Evolutionary conservation across 1,140 invertebrate species (phyloP).

Genomic region (Drosophila nigromelanica): DNA sequence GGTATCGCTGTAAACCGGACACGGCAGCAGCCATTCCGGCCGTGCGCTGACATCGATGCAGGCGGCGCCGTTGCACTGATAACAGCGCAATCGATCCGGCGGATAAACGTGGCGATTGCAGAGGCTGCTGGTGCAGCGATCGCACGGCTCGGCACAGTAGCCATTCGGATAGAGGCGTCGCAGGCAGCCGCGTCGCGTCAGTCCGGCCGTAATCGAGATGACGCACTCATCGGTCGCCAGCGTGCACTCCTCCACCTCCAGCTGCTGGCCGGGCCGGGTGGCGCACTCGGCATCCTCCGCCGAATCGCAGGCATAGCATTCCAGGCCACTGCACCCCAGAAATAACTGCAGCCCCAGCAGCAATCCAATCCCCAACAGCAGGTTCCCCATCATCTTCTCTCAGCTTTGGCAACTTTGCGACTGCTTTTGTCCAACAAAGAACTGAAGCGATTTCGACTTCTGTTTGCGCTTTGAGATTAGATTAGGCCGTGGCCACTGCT

Average conservation of each 20-base stretch:
- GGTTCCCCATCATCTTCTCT: neutral
- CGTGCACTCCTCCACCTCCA: constrained; percentile 70
- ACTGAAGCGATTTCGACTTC: neutral
- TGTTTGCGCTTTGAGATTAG: constrained; percentile 1
- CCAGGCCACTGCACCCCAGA: constrained; percentile 18
- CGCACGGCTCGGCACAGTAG: constrained; percentile 69
- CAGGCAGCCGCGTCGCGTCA: constrained; percentile 70
- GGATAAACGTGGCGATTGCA: constrained; percentile 75
- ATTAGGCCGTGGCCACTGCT: constrained; percentile 5
- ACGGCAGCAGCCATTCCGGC: constrained; percentile 58
- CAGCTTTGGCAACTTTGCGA: constrained; percentile 3
- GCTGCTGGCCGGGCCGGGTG: constrained; percentile 67
- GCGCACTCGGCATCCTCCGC: constrained; percentile 68
- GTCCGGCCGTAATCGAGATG: constrained; percentile 61
- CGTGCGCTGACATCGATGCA: constrained; percentile 64
- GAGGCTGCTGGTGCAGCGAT: constrained; percentile 63
- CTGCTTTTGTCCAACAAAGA: constrained; percentile 6
- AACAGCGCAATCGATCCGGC: constrained; percentile 62
- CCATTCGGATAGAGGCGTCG: constrained; percentile 58
- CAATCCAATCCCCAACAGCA: neutral
- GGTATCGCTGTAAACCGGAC: constrained; percentile 56
- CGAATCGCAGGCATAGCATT: constrained; percentile 76
- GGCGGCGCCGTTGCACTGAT: constrained; percentile 65
- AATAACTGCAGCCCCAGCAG: constrained; percentile 5
- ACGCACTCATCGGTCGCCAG: constrained; percentile 55